phyloP scores from a whole-genome alignment of 2,888 invertebrate genomes.

The Drosophila limbata region DNA sequence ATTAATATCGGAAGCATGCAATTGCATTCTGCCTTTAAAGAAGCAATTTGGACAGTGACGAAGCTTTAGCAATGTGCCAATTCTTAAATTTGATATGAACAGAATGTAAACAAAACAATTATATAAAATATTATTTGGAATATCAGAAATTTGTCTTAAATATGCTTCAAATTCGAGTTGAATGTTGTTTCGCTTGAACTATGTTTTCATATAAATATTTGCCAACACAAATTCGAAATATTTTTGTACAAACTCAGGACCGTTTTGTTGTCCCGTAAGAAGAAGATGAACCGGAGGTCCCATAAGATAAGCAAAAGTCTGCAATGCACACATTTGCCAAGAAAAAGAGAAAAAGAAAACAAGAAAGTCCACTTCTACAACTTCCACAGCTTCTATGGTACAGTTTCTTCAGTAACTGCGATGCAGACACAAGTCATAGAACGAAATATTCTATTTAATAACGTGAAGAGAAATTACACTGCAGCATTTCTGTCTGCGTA shows the following conservation, averaged over 20 bases:
- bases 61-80: background rate
- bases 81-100: background rate
- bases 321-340: slow-evolving; percentile 72
- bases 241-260: slow-evolving; percentile 12
- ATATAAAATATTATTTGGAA: background rate
- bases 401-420: slow-evolving; percentile 23
- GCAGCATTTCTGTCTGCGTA: slow-evolving; percentile 57
- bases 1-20: slow-evolving; percentile 6
- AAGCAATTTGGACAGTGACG: background rate
- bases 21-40: background rate
- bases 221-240: slow-evolving; percentile 6
- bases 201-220: slow-evolving; percentile 35
- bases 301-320: slow-evolving; percentile 65
- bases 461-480: slow-evolving; percentile 75
- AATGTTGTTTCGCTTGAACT: slow-evolving; percentile 1
- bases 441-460: slow-evolving; percentile 74
- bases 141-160: background rate
- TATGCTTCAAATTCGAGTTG: background rate
- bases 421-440: slow-evolving; percentile 53
- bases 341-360: slow-evolving; percentile 11
- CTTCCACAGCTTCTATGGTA: slow-evolving; percentile 18
- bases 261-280: background rate
- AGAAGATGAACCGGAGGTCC: slow-evolving; percentile 24
- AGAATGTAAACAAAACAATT: background rate
- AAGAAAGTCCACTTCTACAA: slow-evolving; percentile 27